Evolutionary conservation across 2,113 vertebrate species (phyloP).

Genomic region (Melanotaenia duboulayi): DNA sequence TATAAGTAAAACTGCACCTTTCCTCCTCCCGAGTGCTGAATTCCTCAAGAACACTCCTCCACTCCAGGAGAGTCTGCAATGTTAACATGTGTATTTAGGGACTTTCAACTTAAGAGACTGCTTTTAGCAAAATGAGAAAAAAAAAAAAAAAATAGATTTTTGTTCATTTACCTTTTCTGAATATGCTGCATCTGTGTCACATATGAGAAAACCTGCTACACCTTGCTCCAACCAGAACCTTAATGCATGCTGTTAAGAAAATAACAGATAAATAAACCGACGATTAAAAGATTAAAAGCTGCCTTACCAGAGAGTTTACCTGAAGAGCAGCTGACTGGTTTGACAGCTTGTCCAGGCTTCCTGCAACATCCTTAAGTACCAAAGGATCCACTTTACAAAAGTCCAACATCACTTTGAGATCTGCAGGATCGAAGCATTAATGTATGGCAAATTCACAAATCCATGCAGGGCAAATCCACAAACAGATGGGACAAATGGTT

Average conservation of each 20-base stretch:
- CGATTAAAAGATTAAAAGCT: neutral
- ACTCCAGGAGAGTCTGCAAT: constrained; percentile 74
- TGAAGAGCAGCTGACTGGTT: constrained; percentile 25
- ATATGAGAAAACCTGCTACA: constrained; percentile 80
- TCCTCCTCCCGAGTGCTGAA: constrained; percentile 66
- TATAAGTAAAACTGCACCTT: constrained; percentile 54
- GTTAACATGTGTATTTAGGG: neutral
- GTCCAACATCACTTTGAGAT: constrained; percentile 77
- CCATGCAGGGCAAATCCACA: neutral
- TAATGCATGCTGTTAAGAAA: constrained; percentile 57
- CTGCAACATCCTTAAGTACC: constrained; percentile 1
- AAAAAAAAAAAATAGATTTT: neutral
- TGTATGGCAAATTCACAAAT: neutral
- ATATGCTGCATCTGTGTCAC: constrained; percentile 75
- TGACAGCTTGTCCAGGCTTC: constrained; percentile 2
- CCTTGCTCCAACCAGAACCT: constrained; percentile 79
- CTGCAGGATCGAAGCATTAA: constrained; percentile 45
- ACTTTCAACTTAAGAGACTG: neutral
- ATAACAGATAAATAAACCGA: neutral
- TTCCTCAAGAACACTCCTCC: constrained; percentile 66
- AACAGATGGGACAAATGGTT: neutral
- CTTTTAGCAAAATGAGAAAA: neutral
- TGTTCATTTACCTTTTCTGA: constrained; percentile 72
- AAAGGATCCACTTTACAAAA: constrained; percentile 70
- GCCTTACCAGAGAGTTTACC: constrained; percentile 38